Percentiles rank a stretch among this genome's conserved stretches.
Conservation (phyloP, 2,113 vertebrate genomes). For the Amblyopsis rosae region DNA sequence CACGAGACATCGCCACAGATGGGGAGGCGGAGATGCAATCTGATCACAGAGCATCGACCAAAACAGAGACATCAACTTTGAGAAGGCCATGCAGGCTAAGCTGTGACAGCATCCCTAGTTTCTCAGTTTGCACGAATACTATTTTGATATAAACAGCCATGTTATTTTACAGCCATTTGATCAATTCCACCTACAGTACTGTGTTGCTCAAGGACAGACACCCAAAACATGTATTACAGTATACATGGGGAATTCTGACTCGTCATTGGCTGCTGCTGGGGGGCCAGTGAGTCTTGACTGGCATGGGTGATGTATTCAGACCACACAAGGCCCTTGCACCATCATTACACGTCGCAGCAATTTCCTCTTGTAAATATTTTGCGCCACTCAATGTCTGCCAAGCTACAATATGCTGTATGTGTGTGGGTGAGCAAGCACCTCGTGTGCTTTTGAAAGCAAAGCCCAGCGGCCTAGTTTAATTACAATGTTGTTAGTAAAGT, state of each 20-base stretch:
- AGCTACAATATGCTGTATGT: conserved; percentile 18
- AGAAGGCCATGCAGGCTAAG: too few species aligned
- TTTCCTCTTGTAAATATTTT: conserved; percentile 72
- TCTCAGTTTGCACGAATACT: background rate
- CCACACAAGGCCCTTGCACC: conserved; percentile 57
- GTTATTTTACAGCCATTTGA: conserved; percentile 10
- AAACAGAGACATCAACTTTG: too few species aligned
- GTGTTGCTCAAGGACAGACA: conserved; percentile 25
- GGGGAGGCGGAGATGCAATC: too few species aligned
- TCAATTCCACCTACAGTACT: conserved; percentile 7
- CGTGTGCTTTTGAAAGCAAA: conserved; percentile 12
- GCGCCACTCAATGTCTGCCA: conserved; percentile 45
- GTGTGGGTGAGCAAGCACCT: background rate
- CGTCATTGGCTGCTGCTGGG: conserved; percentile 29
- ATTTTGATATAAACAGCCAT: conserved; percentile 1
- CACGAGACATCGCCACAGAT: too few species aligned
- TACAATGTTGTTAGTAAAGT: conserved; percentile 35
- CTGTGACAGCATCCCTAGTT: background rate
- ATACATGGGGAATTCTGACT: conserved; percentile 35
- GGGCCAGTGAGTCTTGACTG: conserved; percentile 31
- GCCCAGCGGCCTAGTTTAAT: conserved; percentile 52
- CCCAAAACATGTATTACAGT: conserved; percentile 49
- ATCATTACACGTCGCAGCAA: conserved; percentile 41
- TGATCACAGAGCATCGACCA: too few species aligned
- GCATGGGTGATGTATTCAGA: conserved; percentile 46